phyloP scores from a whole-genome alignment of 2,797 vertebrate genomes.

The Lutjanus argentimaculatus region DNA sequence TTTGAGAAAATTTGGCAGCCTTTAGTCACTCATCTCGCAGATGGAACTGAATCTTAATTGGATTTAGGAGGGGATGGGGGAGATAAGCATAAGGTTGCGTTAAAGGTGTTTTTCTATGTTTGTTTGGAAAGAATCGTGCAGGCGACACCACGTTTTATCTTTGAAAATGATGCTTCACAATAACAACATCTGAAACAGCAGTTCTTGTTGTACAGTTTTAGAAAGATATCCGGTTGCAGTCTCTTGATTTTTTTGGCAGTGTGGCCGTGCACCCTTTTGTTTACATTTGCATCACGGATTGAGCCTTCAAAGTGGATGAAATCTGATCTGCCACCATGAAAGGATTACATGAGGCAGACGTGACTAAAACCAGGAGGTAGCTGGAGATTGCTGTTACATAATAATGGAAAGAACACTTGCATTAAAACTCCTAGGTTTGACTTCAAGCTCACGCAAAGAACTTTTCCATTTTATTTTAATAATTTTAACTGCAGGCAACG shows the following conservation, averaged over 20 bases:
- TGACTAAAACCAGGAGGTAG: slow-evolving; percentile 26
- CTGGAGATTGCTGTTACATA: slow-evolving; percentile 17
- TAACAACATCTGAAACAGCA: too few species aligned
- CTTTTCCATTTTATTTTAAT: background rate
- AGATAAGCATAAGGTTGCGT: too few species aligned
- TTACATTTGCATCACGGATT: slow-evolving; percentile 35
- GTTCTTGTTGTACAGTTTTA: background rate
- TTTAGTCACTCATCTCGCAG: too few species aligned
- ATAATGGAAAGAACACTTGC: slow-evolving; percentile 17
- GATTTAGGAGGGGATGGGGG: too few species aligned
- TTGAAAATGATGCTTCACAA: too few species aligned
- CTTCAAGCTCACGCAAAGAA: background rate
- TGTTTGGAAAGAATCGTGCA: too few species aligned
- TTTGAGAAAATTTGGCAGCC: too few species aligned
- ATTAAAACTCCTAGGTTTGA: slow-evolving; percentile 9
- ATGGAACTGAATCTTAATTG: too few species aligned
- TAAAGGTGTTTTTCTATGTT: too few species aligned
- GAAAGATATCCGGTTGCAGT: background rate
- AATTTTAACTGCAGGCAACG: slow-evolving; percentile 3
- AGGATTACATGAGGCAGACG: slow-evolving; percentile 6
- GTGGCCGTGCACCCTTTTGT: slow-evolving; percentile 6
- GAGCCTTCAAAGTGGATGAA: slow-evolving; percentile 21
- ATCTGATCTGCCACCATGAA: slow-evolving; percentile 28
- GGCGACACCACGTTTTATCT: too few species aligned
- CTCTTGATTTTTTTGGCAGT: slow-evolving; percentile 5